phyloP scores from a whole-genome alignment of 2,113 vertebrate species.

The Arizona elegans region DNA sequence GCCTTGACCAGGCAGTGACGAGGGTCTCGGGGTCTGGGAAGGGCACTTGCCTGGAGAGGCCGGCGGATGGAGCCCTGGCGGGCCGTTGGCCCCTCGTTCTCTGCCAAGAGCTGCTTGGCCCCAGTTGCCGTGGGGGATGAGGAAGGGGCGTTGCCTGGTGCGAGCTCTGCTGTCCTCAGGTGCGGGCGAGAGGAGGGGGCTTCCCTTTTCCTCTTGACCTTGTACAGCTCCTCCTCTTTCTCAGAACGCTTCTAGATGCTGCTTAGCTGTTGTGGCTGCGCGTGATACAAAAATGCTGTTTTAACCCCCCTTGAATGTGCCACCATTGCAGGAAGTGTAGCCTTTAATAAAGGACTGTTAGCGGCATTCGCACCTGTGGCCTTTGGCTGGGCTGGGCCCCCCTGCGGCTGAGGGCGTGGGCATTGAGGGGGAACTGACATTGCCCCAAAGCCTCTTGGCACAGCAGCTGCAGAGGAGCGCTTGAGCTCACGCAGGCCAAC shows the following conservation, averaged over 20 bases:
- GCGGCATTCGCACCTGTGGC: constrained; percentile 43
- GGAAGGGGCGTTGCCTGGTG: constrained; percentile 1
- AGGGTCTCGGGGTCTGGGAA: neutral
- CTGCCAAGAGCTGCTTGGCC: neutral
- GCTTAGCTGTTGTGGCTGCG: constrained; percentile 48
- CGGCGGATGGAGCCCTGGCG: neutral
- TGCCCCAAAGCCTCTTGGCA: neutral
- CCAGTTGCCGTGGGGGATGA: fast-evolving
- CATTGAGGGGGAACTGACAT: no score
- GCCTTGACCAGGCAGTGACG: neutral
- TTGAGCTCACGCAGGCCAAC: no score
- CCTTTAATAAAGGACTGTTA: constrained; percentile 75
- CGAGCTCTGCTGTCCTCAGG: constrained; percentile 21
- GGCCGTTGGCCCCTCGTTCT: neutral
- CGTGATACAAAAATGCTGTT: constrained; percentile 45
- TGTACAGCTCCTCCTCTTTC: constrained; percentile 60
- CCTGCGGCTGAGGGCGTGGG: fast-evolving
- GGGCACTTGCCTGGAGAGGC: neutral
- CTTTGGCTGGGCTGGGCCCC: neutral
- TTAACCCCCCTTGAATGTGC: constrained; percentile 66
- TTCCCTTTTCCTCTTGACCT: constrained; percentile 55
- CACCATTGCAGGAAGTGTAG: constrained; percentile 63
- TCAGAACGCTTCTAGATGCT: constrained; percentile 46
- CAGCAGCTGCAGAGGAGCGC: neutral
- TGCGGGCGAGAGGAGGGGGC: neutral